Evolutionary conservation across 1,140 invertebrate genomes (phyloP).

Genomic region (Liolophura sinensis): DNA sequence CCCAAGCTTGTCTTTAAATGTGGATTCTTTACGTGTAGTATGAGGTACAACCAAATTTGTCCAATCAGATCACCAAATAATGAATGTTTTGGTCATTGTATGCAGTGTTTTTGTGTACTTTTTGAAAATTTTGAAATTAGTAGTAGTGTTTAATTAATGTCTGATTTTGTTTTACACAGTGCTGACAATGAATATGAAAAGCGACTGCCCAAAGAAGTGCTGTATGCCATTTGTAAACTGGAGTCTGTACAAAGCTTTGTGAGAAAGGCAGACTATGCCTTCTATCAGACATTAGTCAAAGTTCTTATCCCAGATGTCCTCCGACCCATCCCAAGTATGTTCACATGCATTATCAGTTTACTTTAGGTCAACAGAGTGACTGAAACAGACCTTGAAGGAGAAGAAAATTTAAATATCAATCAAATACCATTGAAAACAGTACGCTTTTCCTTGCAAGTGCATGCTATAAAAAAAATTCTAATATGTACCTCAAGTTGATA

Average conservation of each 20-base stretch:
- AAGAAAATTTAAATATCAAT: too few species aligned
- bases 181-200: slow-evolving; percentile 50
- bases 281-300: slow-evolving; percentile 96
- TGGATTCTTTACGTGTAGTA: neutral
- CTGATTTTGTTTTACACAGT: slow-evolving; percentile 29
- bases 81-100: too few species aligned
- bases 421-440: too few species aligned
- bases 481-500: too few species aligned
- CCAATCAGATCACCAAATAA: too few species aligned
- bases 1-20: neutral
- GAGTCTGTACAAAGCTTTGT: slow-evolving; percentile 73
- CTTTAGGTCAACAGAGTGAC: neutral
- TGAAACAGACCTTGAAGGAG: too few species aligned
- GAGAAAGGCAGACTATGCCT: slow-evolving; percentile 82
- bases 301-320: slow-evolving; percentile 95
- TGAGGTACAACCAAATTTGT: too few species aligned
- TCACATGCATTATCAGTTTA: neutral
- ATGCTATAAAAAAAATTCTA: too few species aligned
- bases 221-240: slow-evolving; percentile 65
- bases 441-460: too few species aligned
- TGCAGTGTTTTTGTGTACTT: too few species aligned
- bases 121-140: neutral
- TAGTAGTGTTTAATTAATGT: neutral
- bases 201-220: slow-evolving; percentile 59
- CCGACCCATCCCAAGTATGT: slow-evolving; percentile 85